phyloP scores from a whole-genome alignment of 2,797 vertebrate species.

The Argyrosomus regius region DNA sequence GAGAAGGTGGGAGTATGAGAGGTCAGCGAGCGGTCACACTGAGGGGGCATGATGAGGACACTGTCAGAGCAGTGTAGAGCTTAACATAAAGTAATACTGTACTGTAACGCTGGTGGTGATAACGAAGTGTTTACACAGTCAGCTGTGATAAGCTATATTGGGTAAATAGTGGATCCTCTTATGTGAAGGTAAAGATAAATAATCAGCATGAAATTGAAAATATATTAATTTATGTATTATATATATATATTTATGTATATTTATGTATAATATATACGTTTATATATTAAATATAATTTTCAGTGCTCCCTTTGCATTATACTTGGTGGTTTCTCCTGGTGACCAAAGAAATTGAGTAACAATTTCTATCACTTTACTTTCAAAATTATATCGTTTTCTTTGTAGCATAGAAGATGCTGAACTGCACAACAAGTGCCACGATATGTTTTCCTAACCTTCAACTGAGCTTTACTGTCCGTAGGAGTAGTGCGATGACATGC shows the following conservation, averaged over 20 bases:
- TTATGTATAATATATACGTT: neutral
- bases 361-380: neutral
- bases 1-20: conserved; percentile 60
- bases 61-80: conserved; percentile 61
- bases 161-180: conserved; percentile 39
- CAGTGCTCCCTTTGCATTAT: neutral
- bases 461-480: neutral
- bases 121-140: conserved; percentile 45
- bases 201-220: neutral
- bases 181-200: conserved; percentile 20
- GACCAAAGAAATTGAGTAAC: neutral
- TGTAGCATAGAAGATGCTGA: neutral
- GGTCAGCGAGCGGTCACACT: conserved; percentile 77
- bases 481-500: neutral
- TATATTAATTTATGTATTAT: neutral
- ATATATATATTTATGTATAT: neutral
- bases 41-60: conserved; percentile 79
- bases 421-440: neutral
- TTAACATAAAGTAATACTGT: conserved; percentile 68
- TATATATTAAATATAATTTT: conserved; percentile 2
- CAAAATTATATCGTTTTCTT: neutral
- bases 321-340: neutral
- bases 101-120: conserved; percentile 57
- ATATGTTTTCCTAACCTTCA: neutral
- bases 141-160: conserved; percentile 27